Conservation (phyloP, 2,888 invertebrate genomes). For the Sycophila texana region DNA sequence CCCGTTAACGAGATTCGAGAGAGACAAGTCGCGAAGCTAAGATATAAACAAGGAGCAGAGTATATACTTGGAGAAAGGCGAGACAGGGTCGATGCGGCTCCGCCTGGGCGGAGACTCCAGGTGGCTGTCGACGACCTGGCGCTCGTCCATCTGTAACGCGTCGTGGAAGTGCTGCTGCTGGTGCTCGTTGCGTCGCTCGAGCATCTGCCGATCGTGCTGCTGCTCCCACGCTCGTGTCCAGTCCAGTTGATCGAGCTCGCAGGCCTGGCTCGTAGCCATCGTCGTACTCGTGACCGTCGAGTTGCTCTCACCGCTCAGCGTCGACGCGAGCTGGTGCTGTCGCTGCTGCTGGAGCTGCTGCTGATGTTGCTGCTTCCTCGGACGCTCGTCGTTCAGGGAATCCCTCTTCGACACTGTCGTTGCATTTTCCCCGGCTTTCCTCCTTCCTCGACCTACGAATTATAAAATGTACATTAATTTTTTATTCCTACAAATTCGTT, state of each 20-base stretch:
- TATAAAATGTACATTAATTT: too few species aligned
- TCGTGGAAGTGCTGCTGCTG: conserved; percentile 58
- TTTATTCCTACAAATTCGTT: too few species aligned
- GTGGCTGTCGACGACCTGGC: conserved; percentile 61
- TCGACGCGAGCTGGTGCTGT: conserved; percentile 55
- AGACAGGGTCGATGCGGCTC: conserved; percentile 63
- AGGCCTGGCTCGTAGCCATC: conserved; percentile 29
- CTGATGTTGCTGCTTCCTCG: conserved; percentile 44
- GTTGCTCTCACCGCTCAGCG: conserved; percentile 58
- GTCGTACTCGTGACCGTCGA: conserved; percentile 54
- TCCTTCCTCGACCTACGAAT: conserved; percentile 69
- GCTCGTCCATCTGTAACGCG: conserved; percentile 61
- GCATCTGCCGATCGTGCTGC: conserved; percentile 59
- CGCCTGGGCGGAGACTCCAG: conserved; percentile 66
- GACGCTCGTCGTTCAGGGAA: background rate
- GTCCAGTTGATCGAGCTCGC: conserved; percentile 60
- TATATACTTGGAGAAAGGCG: conserved; percentile 69
- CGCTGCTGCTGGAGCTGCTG: conserved; percentile 54
- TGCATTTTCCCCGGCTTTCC: conserved; percentile 66
- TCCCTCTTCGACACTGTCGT: conserved; percentile 42
- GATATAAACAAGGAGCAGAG: too few species aligned
- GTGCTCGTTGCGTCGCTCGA: conserved; percentile 45
- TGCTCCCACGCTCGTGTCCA: conserved; percentile 71
- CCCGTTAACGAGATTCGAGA: background rate
- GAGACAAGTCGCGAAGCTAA: too few species aligned